A percentile compares a stretch with the other conserved stretches of the same genome.
Evolutionary conservation across 2,113 vertebrate genomes (phyloP).

Genomic region (Forbesichthys agassizii): DNA sequence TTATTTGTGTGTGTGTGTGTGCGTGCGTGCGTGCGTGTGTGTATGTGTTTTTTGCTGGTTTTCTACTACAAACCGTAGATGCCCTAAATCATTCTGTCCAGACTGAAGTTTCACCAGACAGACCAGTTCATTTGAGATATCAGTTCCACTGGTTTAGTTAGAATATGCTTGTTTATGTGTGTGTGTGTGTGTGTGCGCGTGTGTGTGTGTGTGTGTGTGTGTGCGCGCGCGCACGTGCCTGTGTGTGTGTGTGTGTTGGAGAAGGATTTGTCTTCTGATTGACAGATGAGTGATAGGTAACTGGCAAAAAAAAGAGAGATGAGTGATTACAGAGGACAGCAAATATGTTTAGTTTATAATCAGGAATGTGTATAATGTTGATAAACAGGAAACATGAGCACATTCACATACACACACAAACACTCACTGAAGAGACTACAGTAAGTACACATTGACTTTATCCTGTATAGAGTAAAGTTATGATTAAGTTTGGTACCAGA

Average conservation of each 20-base stretch:
- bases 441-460: no score
- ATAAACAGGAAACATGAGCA: not conserved
- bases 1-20: not conserved
- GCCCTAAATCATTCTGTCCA: constrained; percentile 59
- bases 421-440: not conserved
- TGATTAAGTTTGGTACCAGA: not conserved
- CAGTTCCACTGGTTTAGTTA: constrained; percentile 16
- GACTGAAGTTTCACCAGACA: constrained; percentile 28
- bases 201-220: not conserved
- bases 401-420: not conserved
- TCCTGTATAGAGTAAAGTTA: no score
- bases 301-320: constrained; percentile 26
- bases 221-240: not conserved
- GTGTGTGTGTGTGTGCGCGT: constrained; percentile 6
- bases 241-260: not conserved
- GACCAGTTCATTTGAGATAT: constrained; percentile 50
- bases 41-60: not conserved
- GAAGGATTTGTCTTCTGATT: not conserved
- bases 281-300: constrained; percentile 6
- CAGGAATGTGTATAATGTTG: not conserved
- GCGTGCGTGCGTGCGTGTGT: not conserved
- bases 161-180: constrained; percentile 4
- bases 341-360: not conserved
- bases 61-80: constrained; percentile 43
- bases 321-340: not conserved